Conservation (phyloP, 37 sponge, comb jelly and placozoan genomes). For the Beroe ovata region DNA sequence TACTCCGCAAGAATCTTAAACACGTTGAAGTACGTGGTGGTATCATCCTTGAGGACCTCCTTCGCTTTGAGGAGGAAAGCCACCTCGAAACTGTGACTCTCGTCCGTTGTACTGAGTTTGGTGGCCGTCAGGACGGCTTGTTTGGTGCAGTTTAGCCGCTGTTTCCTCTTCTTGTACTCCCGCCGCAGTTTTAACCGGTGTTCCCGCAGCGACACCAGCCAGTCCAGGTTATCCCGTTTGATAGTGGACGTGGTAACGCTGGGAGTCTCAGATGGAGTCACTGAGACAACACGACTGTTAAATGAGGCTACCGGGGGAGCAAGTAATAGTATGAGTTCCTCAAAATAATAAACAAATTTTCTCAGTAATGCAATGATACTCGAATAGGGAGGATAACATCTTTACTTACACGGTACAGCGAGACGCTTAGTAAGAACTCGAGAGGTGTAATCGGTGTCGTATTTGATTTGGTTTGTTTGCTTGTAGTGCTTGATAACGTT, state of each 20-base stretch:
- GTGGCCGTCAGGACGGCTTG: not conserved
- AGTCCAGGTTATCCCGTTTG: slow-evolving; percentile 44
- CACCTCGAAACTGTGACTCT: slow-evolving; percentile 1
- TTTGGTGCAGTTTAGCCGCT: slow-evolving; percentile 12
- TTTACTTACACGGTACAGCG: not conserved
- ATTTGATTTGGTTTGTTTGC: slow-evolving; percentile 5
- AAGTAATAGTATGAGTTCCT: too few species aligned
- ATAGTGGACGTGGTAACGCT: not conserved
- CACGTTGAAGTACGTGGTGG: slow-evolving; percentile 41
- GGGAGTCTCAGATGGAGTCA: not conserved
- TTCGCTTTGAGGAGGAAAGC: slow-evolving; percentile 56
- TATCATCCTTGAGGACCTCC: slow-evolving; percentile 21
- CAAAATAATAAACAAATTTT: too few species aligned
- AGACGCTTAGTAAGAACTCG: slow-evolving; percentile 2
- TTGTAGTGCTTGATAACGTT: slow-evolving; percentile 56
- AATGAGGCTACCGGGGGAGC: too few species aligned
- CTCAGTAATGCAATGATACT: too few species aligned
- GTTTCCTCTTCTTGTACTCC: not conserved
- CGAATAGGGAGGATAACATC: too few species aligned
- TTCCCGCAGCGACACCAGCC: slow-evolving; percentile 54
- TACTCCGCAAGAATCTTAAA: slow-evolving; percentile 67
- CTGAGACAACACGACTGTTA: too few species aligned
- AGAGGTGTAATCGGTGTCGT: slow-evolving; percentile 6
- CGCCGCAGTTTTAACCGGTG: slow-evolving; percentile 17
- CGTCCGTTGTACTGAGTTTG: not conserved